Conservation (phyloP, 2,888 invertebrate species). For the Mesochorus sp. region DNA sequence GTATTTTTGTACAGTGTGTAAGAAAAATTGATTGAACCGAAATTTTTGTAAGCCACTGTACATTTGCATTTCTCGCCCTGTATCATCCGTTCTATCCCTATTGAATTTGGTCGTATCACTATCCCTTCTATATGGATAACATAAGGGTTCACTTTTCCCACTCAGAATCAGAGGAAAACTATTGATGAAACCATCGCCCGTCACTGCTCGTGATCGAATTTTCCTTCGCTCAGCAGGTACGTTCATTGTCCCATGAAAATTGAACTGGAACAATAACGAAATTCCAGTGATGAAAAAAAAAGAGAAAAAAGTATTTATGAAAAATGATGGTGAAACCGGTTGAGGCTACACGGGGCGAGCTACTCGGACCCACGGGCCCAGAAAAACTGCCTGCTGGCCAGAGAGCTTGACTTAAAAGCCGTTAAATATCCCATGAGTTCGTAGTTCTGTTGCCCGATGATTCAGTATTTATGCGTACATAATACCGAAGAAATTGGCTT, state of each 20-base stretch:
- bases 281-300: constrained; percentile 15
- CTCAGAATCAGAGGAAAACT: constrained; percentile 5
- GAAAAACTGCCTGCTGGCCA: constrained; percentile 9
- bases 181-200: constrained; percentile 22
- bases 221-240: constrained; percentile 16
- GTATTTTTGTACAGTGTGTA: no score
- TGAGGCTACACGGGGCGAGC: constrained; percentile 6
- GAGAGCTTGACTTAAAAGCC: constrained; percentile 70
- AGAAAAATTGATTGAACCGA: no score
- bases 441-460: constrained; percentile 68
- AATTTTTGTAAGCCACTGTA: no score
- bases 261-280: constrained; percentile 37
- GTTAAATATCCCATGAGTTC: constrained; percentile 74
- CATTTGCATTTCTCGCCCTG: not conserved
- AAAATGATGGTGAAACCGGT: constrained; percentile 48
- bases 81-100: not conserved
- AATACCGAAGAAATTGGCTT: constrained; percentile 77
- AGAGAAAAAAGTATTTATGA: constrained; percentile 20
- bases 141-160: not conserved
- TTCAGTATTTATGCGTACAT: constrained; percentile 78
- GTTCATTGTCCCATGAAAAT: constrained; percentile 41
- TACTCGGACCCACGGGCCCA: constrained; percentile 2
- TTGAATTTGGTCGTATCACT: not conserved
- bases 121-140: not conserved
- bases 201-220: constrained; percentile 8